These are phyloP conservation scores for Apostichopus californicus DNA, from an alignment of 35 echinoderm and acorn worm genomes.

Conservation along the genomic window DNA sequence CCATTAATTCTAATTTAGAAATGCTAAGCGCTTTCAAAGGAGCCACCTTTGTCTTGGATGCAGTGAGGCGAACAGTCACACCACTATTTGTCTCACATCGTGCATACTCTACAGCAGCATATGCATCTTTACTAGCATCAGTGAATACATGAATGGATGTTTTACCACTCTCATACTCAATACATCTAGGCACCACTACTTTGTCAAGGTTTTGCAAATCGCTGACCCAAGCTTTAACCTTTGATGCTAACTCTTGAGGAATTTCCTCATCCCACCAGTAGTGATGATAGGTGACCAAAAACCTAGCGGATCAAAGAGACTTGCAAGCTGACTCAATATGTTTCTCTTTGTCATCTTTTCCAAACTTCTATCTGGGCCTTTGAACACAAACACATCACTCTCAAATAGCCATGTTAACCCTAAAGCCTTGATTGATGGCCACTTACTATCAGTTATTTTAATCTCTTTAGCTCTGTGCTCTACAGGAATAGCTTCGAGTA, in stretches of 20 bases:
- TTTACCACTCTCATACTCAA: background rate
- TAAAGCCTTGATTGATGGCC: constrained; percentile 54
- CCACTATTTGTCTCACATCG: constrained; percentile 1
- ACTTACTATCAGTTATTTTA: constrained; percentile 25
- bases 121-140: constrained; percentile 43
- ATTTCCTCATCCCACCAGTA: no score
- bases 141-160: constrained; percentile 33
- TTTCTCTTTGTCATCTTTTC: no score
- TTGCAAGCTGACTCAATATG: no score
- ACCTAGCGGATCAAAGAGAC: no score
- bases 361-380: no score
- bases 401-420: constrained; percentile 34
- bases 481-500: constrained; percentile 24
- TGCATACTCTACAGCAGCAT: constrained; percentile 36
- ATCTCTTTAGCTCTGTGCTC: constrained; percentile 38
- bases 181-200: constrained; percentile 33
- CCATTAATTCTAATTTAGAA: constrained; percentile 44
- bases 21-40: constrained; percentile 41
- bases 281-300: no score
- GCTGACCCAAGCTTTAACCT: no score
- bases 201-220: constrained; percentile 20
- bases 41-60: constrained; percentile 15
- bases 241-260: no score
- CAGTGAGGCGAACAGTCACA: no score
- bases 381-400: no score